A percentile compares a stretch with the other conserved stretches of the same genome.
Evolutionary conservation across 1,140 invertebrate species (phyloP).

Genomic region (Dreissena rostriformis): DNA sequence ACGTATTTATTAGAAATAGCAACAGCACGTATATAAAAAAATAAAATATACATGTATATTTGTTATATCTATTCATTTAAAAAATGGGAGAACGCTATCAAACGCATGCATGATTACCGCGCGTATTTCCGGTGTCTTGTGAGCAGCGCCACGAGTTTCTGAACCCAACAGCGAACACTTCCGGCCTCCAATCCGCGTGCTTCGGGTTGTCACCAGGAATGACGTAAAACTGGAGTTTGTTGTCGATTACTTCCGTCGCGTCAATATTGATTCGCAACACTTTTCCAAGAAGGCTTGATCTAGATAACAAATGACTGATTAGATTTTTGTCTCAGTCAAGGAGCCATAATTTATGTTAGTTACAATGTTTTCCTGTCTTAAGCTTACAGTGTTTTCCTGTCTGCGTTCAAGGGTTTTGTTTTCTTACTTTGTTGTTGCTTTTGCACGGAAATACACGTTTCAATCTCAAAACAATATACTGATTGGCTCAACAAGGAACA

Average conservation of each 20-base stretch:
- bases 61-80: not conserved
- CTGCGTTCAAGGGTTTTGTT: not conserved
- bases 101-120: constrained; percentile 10
- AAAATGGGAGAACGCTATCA: not conserved
- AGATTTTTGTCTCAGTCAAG: not conserved
- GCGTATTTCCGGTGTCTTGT: constrained; percentile 21
- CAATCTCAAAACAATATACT: not conserved
- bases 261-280: constrained; percentile 46
- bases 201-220: constrained; percentile 47
- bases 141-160: constrained; percentile 54
- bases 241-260: constrained; percentile 15
- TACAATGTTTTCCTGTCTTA: not conserved
- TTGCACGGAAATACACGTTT: not conserved
- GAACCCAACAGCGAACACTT: constrained; percentile 40
- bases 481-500: not conserved
- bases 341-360: not conserved
- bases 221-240: constrained; percentile 32
- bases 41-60: not conserved
- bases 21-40: not conserved
- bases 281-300: constrained; percentile 48
- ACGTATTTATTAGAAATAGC: not conserved
- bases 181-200: constrained; percentile 38
- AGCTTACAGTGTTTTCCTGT: not conserved
- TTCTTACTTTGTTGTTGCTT: not conserved
- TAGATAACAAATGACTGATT: not conserved